Conservation (phyloP, 2,888 invertebrate species). For the Xestoiulus laeticollis region DNA sequence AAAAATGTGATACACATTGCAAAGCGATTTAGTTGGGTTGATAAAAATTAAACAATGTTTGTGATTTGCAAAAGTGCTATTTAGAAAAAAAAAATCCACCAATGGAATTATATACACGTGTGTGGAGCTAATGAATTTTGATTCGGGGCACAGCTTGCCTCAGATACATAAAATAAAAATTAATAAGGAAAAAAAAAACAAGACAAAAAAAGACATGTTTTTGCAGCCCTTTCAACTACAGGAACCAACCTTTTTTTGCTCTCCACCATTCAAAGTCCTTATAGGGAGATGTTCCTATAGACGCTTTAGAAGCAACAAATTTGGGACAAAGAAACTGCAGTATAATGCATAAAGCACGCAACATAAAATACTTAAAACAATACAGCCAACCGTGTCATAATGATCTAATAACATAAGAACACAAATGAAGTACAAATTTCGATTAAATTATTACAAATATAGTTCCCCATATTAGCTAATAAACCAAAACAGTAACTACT, state of each 20-base stretch:
- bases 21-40: neutral
- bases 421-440: neutral
- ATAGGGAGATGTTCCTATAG: slow-evolving; percentile 57
- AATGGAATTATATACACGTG: too few species aligned
- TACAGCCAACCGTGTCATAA: slow-evolving; percentile 5
- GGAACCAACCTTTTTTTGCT: slow-evolving; percentile 58
- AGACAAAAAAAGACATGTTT: neutral
- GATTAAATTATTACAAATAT: neutral
- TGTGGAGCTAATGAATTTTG: neutral
- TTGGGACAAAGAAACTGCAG: slow-evolving; percentile 32
- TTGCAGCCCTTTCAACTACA: slow-evolving; percentile 35
- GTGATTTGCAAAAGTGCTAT: neutral
- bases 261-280: slow-evolving; percentile 59
- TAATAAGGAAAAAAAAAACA: neutral
- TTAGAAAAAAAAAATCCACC: neutral
- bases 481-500: neutral
- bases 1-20: neutral
- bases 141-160: neutral
- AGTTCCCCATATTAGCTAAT: neutral
- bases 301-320: slow-evolving; percentile 55
- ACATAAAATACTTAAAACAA: neutral
- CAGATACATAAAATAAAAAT: neutral
- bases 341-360: slow-evolving; percentile 29
- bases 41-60: neutral
- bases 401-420: neutral